Evolutionary conservation across 2,797 vertebrate species (phyloP).

Genomic region (Meriones psammophilus): DNA sequence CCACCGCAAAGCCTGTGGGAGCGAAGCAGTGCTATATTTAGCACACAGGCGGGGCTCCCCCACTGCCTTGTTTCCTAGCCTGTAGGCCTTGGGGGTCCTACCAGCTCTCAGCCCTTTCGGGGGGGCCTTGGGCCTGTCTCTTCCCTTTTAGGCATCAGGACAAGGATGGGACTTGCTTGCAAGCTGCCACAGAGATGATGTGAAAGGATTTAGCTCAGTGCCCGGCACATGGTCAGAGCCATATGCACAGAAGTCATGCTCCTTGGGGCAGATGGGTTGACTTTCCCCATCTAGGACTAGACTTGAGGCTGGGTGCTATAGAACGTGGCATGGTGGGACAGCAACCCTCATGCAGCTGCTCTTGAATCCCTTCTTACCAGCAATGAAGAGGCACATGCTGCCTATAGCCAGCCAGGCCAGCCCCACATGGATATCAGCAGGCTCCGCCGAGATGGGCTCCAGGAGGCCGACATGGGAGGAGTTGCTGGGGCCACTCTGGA

Average conservation of each 20-base stretch:
- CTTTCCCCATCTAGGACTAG: neutral
- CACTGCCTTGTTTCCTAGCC: neutral
- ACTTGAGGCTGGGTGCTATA: neutral
- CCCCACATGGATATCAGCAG: slow-evolving; percentile 65
- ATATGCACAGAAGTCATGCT: neutral
- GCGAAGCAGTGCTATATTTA: neutral
- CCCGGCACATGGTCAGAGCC: neutral
- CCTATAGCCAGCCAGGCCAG: slow-evolving; percentile 94
- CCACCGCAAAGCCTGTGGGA: slow-evolving; percentile 93
- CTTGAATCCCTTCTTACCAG: slow-evolving; percentile 88
- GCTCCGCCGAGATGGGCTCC: slow-evolving; percentile 27
- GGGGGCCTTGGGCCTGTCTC: neutral
- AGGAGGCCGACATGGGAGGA: slow-evolving; percentile 72
- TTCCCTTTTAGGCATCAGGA: neutral
- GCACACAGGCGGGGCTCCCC: fast-evolving
- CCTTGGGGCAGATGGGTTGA: fast-evolving
- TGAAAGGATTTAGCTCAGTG: neutral
- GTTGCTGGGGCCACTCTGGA: slow-evolving; percentile 79
- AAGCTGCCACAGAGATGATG: neutral
- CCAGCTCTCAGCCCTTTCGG: neutral
- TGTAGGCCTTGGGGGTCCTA: neutral
- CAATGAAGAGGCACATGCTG: slow-evolving; percentile 94
- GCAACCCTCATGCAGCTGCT: neutral
- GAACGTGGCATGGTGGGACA: neutral
- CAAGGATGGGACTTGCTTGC: neutral